Evolutionary conservation across 1,140 invertebrate species (phyloP), one percentile per base, ranked within the genome.

Genomic region (Pseudomyrmex cubaensis): DNA sequence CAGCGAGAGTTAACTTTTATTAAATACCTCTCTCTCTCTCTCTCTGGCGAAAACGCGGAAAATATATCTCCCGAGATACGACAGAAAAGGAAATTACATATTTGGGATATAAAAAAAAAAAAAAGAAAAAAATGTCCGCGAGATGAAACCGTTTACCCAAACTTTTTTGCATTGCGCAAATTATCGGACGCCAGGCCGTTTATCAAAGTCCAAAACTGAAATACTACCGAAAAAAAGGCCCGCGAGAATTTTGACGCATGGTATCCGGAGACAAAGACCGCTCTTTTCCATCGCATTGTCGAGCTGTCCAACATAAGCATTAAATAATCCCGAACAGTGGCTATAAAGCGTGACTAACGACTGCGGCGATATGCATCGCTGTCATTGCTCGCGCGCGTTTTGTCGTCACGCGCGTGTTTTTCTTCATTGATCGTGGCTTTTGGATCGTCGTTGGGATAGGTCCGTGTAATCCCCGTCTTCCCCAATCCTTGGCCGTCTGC

Each of bases 401-500:
- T 86, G 85, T 87, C 77, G 66, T 87, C 66, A 66, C 46, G 77
- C 54, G 77, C 52, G 54, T 46, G 44, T 56, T 80, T 48, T 64
- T 4, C n/a, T 25, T 48, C 76, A 44, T 5, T 44, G 25, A 46
- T 66, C 57, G 82, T 75, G 63, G 59, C 35, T 86, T 89, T 83
- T 67, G 83, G 75, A 87, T 84, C 83, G 87, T 91, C 83, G 87
- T 91, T 90, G 83, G 78, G 89, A 90, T 90, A 86, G 89, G 77
- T 82, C 63, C 87, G 75, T 59, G 84, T 89, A 87, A 91, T 66
- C 20, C 75, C 77, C 76, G 85, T 91, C 88, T 92, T 1, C 0
- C 35, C 73, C 89, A 92, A 92, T 92, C 89, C 85, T 92, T 92
- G 92, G 92, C 90, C 46, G 67, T 52, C 2, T 91, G 92, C 91